Evolutionary conservation across 2,888 invertebrate genomes (phyloP).

Genomic region (Abscondita cerata): DNA sequence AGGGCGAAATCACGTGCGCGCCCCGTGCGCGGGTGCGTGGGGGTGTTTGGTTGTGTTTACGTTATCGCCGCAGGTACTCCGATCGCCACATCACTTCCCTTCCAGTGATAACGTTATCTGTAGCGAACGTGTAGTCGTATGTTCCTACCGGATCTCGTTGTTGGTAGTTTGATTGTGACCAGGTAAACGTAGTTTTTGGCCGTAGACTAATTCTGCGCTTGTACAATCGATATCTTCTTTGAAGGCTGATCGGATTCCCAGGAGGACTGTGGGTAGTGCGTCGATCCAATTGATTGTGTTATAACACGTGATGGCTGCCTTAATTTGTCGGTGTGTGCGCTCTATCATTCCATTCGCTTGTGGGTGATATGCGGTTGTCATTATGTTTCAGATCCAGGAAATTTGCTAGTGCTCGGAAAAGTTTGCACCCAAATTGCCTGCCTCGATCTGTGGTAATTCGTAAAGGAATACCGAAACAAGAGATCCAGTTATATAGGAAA

Average conservation of each 20-base stretch:
- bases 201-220: no score
- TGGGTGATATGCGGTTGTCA: neutral
- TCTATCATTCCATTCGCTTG: neutral
- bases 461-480: conserved; percentile 54
- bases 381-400: no score
- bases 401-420: no score
- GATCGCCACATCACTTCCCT: no score
- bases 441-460: conserved; percentile 50
- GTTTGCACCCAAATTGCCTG: conserved; percentile 49
- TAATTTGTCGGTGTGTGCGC: no score
- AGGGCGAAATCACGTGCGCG: no score
- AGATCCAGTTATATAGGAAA: conserved; percentile 52
- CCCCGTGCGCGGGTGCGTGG: no score
- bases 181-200: conserved; percentile 9
- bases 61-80: no score
- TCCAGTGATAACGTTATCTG: neutral
- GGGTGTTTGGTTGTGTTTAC: no score
- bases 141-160: neutral
- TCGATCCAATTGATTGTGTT: conserved; percentile 11
- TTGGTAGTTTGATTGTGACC: neutral
- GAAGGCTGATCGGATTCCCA: no score
- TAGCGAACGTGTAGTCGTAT: neutral
- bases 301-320: conserved; percentile 25
- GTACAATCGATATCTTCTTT: no score
- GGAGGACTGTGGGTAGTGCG: no score